These are phyloP conservation scores for Cassiopea xamachana DNA, from an alignment of 30 jellyfish, hydroid and myxozoan genomes.

Conservation along the genomic window DNA sequence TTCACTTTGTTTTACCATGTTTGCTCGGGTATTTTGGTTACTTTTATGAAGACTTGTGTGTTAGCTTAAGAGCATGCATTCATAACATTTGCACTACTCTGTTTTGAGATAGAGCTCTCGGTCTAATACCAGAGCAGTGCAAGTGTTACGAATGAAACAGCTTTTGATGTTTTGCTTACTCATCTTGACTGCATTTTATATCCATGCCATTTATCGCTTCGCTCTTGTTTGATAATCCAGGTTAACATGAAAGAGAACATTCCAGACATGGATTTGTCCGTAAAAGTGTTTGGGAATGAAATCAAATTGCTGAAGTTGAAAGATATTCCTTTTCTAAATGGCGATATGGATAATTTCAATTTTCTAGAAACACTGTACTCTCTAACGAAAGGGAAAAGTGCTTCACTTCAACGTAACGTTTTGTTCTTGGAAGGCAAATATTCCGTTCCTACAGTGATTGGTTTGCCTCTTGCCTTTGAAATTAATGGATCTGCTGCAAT, in stretches of 20 bases:
- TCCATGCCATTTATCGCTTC: background rate
- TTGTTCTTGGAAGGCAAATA: constrained; percentile 81
- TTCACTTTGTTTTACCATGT: too few species aligned
- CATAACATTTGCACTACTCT: too few species aligned
- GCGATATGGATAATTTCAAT: constrained; percentile 72
- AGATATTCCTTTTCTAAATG: constrained; percentile 86
- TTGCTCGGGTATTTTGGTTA: too few species aligned
- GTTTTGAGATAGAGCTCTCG: too few species aligned
- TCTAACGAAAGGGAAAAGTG: constrained; percentile 80
- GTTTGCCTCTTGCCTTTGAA: constrained; percentile 85
- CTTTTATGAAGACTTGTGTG: too few species aligned
- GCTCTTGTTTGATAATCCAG: constrained; percentile 15
- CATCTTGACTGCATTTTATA: background rate
- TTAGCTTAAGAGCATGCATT: too few species aligned
- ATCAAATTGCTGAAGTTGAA: constrained; percentile 73
- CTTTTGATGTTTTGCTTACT: background rate
- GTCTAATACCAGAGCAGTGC: too few species aligned
- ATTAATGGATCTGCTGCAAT: constrained; percentile 90
- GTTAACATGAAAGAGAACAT: constrained; percentile 84
- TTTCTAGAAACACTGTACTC: constrained; percentile 73
- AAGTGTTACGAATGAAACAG: too few species aligned
- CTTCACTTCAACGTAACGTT: constrained; percentile 68
- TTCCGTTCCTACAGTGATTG: constrained; percentile 87
- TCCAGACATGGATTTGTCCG: constrained; percentile 74
- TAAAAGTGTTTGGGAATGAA: constrained; percentile 89